Evolutionary conservation across 1,140 invertebrate genomes (phyloP).

Genomic region (Pteromalus puparum): DNA sequence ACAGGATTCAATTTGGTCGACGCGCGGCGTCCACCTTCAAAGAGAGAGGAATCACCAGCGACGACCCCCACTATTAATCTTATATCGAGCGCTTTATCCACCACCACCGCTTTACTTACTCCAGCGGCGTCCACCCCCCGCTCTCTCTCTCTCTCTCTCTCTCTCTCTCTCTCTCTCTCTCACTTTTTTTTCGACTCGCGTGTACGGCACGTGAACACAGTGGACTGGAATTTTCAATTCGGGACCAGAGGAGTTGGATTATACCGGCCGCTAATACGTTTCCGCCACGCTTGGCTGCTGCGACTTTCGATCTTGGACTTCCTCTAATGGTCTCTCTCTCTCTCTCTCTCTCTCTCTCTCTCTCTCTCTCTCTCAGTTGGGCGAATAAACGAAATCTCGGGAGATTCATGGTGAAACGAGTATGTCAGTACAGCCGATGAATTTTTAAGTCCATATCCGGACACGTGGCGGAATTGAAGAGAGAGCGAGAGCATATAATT

Average conservation of each 20-base stretch:
- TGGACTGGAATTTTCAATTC: slow-evolving; percentile 73
- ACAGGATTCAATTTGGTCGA: slow-evolving; percentile 75
- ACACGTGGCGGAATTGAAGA: slow-evolving; percentile 36
- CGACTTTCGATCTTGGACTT: slow-evolving; percentile 37
- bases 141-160: slow-evolving; percentile 38
- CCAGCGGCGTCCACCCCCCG: neutral
- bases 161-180: slow-evolving; percentile 47
- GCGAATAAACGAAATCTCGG: too few species aligned
- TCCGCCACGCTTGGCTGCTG: slow-evolving; percentile 23
- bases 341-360: too few species aligned
- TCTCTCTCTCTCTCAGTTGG: too few species aligned
- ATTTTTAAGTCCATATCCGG: slow-evolving; percentile 14
- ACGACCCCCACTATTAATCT: slow-evolving; percentile 73
- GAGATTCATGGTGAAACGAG: neutral
- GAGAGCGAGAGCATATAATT: slow-evolving; percentile 37
- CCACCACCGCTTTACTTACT: slow-evolving; percentile 53
- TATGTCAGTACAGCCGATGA: neutral
- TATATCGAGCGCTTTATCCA: slow-evolving; percentile 75
- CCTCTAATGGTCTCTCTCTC: too few species aligned
- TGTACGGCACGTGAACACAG: neutral
- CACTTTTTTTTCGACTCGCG: slow-evolving; percentile 42
- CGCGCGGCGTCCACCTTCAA: slow-evolving; percentile 73
- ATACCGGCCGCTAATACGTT: slow-evolving; percentile 61
- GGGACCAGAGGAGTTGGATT: slow-evolving; percentile 63
- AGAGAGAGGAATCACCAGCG: slow-evolving; percentile 73